These are phyloP conservation scores for Punctoribates punctum DNA, from an alignment of 2,888 invertebrate species.

Conservation along the genomic window DNA sequence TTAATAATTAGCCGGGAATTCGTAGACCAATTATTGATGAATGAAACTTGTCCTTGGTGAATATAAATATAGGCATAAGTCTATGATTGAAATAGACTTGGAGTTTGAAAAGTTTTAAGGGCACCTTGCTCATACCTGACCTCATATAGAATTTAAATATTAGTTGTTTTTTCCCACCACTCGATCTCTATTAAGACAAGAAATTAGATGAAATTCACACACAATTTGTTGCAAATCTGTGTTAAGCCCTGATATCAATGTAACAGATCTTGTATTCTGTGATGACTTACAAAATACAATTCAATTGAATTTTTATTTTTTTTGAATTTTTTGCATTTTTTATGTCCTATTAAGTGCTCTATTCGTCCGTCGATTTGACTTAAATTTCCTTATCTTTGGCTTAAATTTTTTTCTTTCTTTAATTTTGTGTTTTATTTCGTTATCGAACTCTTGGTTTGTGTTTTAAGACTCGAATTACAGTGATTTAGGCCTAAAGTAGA, in stretches of 20 bases:
- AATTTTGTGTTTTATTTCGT: neutral
- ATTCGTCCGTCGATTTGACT: neutral
- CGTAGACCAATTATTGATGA: no score
- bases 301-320: neutral
- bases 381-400: neutral
- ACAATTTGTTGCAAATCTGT: neutral
- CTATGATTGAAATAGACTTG: no score
- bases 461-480: neutral
- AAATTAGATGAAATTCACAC: neutral
- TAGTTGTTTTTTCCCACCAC: neutral
- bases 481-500: slow-evolving; percentile 13
- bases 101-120: no score
- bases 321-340: neutral
- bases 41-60: no score
- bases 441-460: neutral
- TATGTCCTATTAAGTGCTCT: neutral
- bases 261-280: neutral
- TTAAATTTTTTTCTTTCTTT: neutral
- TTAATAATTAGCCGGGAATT: no score
- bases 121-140: no score
- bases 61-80: no score
- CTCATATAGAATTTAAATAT: neutral
- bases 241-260: neutral
- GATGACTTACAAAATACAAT: neutral
- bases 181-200: neutral